Base-by-base conservation (phyloP, 2,113 vertebrate species). In the Xenopus tropicalis region DNA sequence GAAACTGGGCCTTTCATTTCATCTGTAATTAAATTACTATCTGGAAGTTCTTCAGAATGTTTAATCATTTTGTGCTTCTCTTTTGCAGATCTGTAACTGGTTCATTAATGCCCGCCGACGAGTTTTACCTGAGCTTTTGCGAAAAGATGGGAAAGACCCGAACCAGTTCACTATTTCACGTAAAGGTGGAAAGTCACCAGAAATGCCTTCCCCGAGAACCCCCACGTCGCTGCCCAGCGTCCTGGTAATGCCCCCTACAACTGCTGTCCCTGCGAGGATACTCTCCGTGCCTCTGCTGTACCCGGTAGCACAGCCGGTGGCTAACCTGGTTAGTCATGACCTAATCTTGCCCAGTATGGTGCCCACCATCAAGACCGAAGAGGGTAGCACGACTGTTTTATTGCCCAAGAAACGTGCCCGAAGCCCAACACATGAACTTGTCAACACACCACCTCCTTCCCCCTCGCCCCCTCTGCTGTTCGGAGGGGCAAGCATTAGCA, bases 101-200 rank as follows among this genome's bases (percentile, higher is more conserved):
- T 99, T 99, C 83, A 99, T 99, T 85, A 99, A 99, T 0, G 97
- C 96, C 1, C 86, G 97, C 3, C 88, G 97, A 22, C 89, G 97
- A 57, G 92, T 98, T 69, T 93, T 98, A 3, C 97, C 96, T 0
- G 94, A 97, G 82, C 92, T 98, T 83, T 92, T 99, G 69, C 91
- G 94, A 70, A 96, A 94, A 77, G 96, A 98, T 0, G 97, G 96
- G 64, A 95, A 96, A 84, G 96, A 98, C 81, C 96, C 97, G 54
- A 93, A 94, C 74, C 93, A 97, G 79, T 98, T 95, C 84, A 98
- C 96, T 59, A 95, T 98, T 77, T 96, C 95, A 21, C 93, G 94
- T 11, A 93, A 94, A 0, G 93, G 94, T 0, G 87, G 86, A 57
- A 96, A 93, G 76, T 79, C 84, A 0, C 82, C 63, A 0, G 88